Conservation (phyloP, 2,113 vertebrate genomes). For the Patagioenas fasciata region DNA sequence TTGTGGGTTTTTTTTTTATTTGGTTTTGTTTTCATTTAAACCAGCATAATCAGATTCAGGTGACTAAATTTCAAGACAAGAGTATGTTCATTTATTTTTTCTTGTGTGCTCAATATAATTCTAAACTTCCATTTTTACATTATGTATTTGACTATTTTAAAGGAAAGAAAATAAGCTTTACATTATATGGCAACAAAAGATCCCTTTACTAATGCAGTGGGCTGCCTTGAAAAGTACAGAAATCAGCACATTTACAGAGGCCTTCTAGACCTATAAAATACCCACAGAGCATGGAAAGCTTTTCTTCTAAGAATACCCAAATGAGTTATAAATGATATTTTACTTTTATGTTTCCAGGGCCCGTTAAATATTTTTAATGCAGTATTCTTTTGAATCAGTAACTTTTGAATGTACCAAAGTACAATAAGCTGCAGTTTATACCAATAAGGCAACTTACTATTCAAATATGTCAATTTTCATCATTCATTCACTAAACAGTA, state of each 20-base stretch:
- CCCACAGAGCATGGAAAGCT: background rate
- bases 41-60: background rate
- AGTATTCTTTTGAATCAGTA: slow-evolving; percentile 61
- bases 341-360: slow-evolving; percentile 57
- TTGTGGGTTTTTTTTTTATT: no score
- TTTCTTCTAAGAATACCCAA: slow-evolving; percentile 48
- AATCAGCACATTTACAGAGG: slow-evolving; percentile 13
- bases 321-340: slow-evolving; percentile 62
- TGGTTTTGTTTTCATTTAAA: background rate
- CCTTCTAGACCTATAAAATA: slow-evolving; percentile 32
- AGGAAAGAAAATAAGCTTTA: background rate
- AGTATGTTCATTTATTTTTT: background rate
- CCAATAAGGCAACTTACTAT: background rate
- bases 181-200: background rate
- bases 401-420: slow-evolving; percentile 8
- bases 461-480: background rate
- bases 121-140: background rate
- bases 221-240: background rate
- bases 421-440: background rate
- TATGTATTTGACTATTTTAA: background rate
- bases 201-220: slow-evolving; percentile 8
- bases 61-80: background rate
- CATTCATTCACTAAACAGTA: background rate
- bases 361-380: slow-evolving; percentile 66
- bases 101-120: background rate